Conservation (phyloP, 2,888 invertebrate species). For the Drosophila stalkeri region DNA sequence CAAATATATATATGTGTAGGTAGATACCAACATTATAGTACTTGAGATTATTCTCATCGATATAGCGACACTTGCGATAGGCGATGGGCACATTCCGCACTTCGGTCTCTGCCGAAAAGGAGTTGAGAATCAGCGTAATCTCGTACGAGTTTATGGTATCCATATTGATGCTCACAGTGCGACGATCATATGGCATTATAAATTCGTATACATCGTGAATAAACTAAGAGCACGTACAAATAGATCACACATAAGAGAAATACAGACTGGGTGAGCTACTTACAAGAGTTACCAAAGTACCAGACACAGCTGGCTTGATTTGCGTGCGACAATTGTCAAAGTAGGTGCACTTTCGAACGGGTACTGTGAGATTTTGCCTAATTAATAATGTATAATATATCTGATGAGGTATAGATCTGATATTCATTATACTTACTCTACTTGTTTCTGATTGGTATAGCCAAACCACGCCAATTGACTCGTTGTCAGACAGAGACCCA, state of each 20-base stretch:
- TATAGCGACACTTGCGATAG: slow-evolving; percentile 82
- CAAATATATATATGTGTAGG: no score
- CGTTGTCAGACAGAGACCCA: slow-evolving; percentile 81
- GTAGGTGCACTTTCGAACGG: slow-evolving; percentile 51
- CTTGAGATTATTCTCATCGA: slow-evolving; percentile 77
- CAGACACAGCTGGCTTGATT: slow-evolving; percentile 52
- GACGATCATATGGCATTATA: slow-evolving; percentile 66
- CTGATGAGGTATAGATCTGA: neutral
- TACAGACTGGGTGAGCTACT: neutral
- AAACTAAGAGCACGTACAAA: slow-evolving; percentile 54
- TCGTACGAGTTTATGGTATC: slow-evolving; percentile 51
- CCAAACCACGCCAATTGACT: slow-evolving; percentile 58
- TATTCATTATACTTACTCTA: neutral
- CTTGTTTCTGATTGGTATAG: neutral
- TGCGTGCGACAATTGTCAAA: slow-evolving; percentile 64
- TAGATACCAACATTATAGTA: slow-evolving; percentile 71
- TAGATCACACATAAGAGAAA: neutral
- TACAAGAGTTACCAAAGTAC: slow-evolving; percentile 45
- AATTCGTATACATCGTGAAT: slow-evolving; percentile 80
- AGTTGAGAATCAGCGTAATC: slow-evolving; percentile 63
- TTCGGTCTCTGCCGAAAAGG: slow-evolving; percentile 72
- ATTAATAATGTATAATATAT: neutral
- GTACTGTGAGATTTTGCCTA: neutral
- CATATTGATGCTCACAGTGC: slow-evolving; percentile 54
- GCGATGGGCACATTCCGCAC: slow-evolving; percentile 78